These are phyloP conservation scores for Malthinus flaveolus DNA, from an alignment of 2,888 invertebrate species.

Conservation along the genomic window DNA sequence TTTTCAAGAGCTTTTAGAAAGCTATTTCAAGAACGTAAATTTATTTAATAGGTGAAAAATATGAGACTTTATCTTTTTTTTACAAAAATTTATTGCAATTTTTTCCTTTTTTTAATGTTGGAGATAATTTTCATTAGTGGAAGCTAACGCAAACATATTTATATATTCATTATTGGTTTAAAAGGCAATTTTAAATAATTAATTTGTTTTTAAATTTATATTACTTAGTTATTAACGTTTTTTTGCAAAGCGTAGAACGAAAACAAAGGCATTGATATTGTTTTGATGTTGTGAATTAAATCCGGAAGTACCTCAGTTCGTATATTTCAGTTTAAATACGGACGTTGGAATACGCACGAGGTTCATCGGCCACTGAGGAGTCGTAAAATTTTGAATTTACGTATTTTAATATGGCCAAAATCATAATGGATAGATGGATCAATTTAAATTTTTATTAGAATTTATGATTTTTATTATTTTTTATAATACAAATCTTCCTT, in stretches of 20 bases:
- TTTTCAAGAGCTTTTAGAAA: neutral
- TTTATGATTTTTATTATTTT: constrained; percentile 17
- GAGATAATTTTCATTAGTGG: no score
- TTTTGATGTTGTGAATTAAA: constrained; percentile 12
- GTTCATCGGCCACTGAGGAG: constrained; percentile 16
- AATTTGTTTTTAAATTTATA: neutral
- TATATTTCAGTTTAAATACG: constrained; percentile 16
- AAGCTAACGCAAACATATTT: no score
- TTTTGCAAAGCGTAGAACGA: neutral
- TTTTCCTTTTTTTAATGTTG: neutral
- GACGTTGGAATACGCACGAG: constrained; percentile 20
- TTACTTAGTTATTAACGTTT: neutral
- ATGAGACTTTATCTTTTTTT: neutral
- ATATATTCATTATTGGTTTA: no score
- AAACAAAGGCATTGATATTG: constrained; percentile 9
- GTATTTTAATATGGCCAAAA: constrained; percentile 16
- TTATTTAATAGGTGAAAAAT: neutral
- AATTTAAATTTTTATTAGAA: constrained; percentile 21
- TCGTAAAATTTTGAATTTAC: constrained; percentile 19
- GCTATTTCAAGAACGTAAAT: neutral
- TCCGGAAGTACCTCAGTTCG: constrained; percentile 17
- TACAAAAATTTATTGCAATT: neutral
- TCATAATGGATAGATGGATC: constrained; percentile 20
- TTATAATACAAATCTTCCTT: no score
- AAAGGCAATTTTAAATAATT: neutral